Percentiles rank a stretch among this genome's conserved stretches.
Evolutionary conservation across 2,888 invertebrate species (phyloP).

Genomic region (Helobdella robusta): DNA sequence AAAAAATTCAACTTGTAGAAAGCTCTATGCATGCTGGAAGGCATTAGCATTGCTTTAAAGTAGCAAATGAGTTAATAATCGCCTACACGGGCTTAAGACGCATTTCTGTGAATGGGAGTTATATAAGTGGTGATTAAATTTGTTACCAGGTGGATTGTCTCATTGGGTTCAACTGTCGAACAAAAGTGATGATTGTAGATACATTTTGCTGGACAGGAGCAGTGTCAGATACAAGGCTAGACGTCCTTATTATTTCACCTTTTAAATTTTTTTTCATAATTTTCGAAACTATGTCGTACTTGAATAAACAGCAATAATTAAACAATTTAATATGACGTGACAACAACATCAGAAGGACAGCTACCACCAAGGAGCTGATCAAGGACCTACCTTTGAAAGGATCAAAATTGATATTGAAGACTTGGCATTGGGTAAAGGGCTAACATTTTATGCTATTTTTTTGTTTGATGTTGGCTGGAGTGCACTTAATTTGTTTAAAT

Average conservation of each 20-base stretch:
- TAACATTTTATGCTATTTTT: neutral
- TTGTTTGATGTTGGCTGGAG: no score
- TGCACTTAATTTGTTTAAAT: no score
- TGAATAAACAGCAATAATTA: neutral
- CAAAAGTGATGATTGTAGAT: constrained; percentile 53
- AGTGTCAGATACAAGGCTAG: constrained; percentile 69
- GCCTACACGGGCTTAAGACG: no score
- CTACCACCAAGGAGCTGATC: constrained; percentile 43
- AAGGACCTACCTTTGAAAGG: constrained; percentile 53
- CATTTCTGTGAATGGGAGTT: no score
- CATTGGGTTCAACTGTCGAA: constrained; percentile 65
- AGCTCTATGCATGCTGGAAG: neutral
- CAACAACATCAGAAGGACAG: constrained; percentile 43
- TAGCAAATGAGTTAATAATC: neutral
- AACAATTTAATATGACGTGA: neutral
- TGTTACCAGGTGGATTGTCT: constrained; percentile 62
- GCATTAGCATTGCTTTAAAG: neutral
- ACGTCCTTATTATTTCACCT: neutral
- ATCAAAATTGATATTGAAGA: constrained; percentile 74
- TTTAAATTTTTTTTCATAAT: neutral
- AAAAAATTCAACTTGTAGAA: neutral
- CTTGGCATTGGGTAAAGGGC: constrained; percentile 56
- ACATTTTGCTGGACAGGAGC: constrained; percentile 69
- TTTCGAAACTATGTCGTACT: neutral
- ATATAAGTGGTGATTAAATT: constrained; percentile 16